Percentiles rank a stretch among this genome's conserved stretches.
Evolutionary conservation across 2,797 vertebrate genomes (phyloP).

Genomic region (Coregonus ussuriensis): DNA sequence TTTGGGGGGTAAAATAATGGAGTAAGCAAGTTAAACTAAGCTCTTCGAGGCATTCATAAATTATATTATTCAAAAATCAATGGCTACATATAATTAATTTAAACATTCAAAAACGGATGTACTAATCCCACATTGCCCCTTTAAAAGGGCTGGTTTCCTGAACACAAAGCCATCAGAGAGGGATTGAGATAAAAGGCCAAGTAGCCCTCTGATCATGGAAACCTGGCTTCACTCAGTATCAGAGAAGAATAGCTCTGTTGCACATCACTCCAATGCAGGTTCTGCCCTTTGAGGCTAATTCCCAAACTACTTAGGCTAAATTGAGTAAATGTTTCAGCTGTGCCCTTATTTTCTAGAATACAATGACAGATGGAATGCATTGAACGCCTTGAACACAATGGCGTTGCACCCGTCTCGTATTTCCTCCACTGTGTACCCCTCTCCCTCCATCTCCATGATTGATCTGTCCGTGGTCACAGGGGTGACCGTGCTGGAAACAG

Average conservation of each 20-base stretch:
- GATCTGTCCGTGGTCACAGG: slow-evolving; percentile 42
- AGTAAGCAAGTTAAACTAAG: no score
- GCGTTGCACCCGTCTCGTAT: not conserved
- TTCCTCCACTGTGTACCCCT: slow-evolving; percentile 12
- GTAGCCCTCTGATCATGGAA: not conserved
- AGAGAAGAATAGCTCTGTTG: not conserved
- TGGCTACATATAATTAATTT: not conserved
- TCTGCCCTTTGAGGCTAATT: not conserved
- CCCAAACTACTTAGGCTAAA: not conserved
- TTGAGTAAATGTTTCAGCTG: not conserved
- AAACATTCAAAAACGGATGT: not conserved
- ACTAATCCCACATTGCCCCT: not conserved
- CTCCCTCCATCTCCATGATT: slow-evolving; percentile 37
- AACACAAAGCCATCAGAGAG: not conserved
- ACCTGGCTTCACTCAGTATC: not conserved
- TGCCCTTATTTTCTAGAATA: not conserved
- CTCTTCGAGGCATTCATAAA: no score
- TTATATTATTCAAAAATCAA: not conserved
- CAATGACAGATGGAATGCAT: not conserved
- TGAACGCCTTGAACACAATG: not conserved
- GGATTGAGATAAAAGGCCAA: not conserved
- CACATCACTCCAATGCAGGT: not conserved
- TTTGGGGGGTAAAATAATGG: no score
- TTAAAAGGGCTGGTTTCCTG: not conserved
- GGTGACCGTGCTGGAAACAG: slow-evolving; percentile 41